Evolutionary conservation across 2,888 invertebrate species (phyloP).

Genomic region (Heteropelma amictum): DNA sequence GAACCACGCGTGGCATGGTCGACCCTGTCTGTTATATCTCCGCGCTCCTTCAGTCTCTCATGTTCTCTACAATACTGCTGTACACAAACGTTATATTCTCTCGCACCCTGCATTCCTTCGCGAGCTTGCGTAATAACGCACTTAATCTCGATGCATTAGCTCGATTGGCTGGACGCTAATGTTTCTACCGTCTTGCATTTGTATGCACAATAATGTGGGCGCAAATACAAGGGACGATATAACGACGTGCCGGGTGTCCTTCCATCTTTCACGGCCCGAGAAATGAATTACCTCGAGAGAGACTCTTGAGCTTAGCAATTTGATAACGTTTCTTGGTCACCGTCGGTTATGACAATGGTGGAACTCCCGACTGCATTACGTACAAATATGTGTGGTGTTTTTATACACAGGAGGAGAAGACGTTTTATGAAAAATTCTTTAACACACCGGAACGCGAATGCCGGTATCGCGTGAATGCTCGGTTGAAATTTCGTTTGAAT

Average conservation of each 20-base stretch:
- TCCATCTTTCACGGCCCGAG: conserved; percentile 12
- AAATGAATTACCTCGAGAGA: conserved; percentile 41
- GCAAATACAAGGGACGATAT: conserved; percentile 14
- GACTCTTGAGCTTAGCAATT: conserved; percentile 26
- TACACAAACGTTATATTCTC: neutral
- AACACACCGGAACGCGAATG: too few relatives aligned
- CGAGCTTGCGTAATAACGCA: conserved; percentile 63
- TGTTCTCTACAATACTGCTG: neutral
- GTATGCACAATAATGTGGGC: neutral
- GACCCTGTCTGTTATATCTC: conserved; percentile 12
- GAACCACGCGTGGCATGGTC: conserved; percentile 58
- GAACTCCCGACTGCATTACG: too few relatives aligned
- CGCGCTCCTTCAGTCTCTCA: conserved; percentile 46
- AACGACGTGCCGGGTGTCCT: conserved; percentile 37
- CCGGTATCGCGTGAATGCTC: too few relatives aligned
- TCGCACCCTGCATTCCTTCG: conserved; percentile 58
- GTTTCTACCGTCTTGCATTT: conserved; percentile 1
- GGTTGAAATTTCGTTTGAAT: too few relatives aligned
- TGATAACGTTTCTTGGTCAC: conserved; percentile 24
- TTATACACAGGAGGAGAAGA: too few relatives aligned
- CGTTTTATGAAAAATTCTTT: too few relatives aligned
- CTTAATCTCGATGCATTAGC: conserved; percentile 64
- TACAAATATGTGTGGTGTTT: too few relatives aligned
- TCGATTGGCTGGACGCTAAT: conserved; percentile 60
- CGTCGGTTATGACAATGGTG: too few relatives aligned